A percentile compares a stretch with the other conserved stretches of the same genome.
These are phyloP conservation scores for Zaprionus obscuricornis DNA, from an alignment of 2,888 invertebrate species.

Conservation along the genomic window DNA sequence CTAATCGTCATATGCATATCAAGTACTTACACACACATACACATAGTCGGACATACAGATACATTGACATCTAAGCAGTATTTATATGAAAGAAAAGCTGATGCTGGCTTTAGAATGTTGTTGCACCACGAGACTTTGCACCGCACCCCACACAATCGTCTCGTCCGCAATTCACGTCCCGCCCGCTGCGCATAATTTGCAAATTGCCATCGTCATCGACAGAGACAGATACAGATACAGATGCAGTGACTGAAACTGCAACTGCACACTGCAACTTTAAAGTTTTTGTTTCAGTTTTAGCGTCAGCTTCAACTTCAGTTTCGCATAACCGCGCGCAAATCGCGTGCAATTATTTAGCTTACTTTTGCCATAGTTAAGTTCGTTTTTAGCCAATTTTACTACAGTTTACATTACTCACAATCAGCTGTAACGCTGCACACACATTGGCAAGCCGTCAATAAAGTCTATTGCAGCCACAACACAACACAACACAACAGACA, in stretches of 20 bases:
- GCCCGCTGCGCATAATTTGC: constrained; percentile 69
- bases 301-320: constrained; percentile 28
- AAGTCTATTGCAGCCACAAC: constrained; percentile 48
- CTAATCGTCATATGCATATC: constrained; percentile 53
- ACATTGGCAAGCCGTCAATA: constrained; percentile 66
- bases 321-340: constrained; percentile 64
- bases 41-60: too few relatives aligned
- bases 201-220: constrained; percentile 64
- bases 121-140: constrained; percentile 55
- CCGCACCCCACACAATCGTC: constrained; percentile 1
- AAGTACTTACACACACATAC: background rate
- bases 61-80: background rate
- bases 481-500: constrained; percentile 21
- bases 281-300: constrained; percentile 21
- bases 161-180: constrained; percentile 47
- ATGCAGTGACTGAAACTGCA: constrained; percentile 30
- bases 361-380: constrained; percentile 53
- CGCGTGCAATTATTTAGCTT: constrained; percentile 78
- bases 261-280: constrained; percentile 18
- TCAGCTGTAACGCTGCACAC: constrained; percentile 52
- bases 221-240: constrained; percentile 26
- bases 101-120: constrained; percentile 69
- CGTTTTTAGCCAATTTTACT: constrained; percentile 39
- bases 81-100: constrained; percentile 54
- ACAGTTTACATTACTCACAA: constrained; percentile 51